Evolutionary conservation across 1,140 invertebrate genomes (phyloP), one percentile per base, ranked within the genome.

Genomic region (Amyelois transitella): DNA sequence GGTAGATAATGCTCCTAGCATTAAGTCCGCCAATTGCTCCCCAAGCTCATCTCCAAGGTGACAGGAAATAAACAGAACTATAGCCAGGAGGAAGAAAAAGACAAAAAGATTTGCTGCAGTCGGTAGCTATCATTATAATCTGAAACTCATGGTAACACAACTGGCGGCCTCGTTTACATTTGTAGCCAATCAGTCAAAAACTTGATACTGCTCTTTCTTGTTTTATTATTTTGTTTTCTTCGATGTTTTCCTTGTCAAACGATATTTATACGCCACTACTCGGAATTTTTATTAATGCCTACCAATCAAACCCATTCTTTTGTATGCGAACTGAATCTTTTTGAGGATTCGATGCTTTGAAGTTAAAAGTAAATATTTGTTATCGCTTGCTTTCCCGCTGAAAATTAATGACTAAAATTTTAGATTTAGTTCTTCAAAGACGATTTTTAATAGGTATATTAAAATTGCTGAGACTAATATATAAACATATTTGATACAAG

Each of bases 111-210:
- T n/a, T n/a, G n/a, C n/a, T n/a, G n/a, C n/a, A n/a, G n/a, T n/a
- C n/a, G n/a, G n/a, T n/a, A n/a, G n/a, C n/a, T n/a, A n/a, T n/a
- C n/a, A n/a, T n/a, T n/a, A n/a, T n/a, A n/a, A n/a, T n/a, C n/a
- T n/a, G n/a, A n/a, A n/a, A n/a, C n/a, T n/a, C n/a, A n/a, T n/a
- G n/a, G n/a, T n/a, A n/a, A 14, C 1, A 32, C 3, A 38, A 38
- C 32, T 38, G 12, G 18, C 45, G n/a, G 20, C 2, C 43, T 45
- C 24, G 51, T 55, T 61, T 60, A 32, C 58, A 55, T 69, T 60
- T 61, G 53, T 52, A 45, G 60, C 56, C 62, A 63, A 67, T 69
- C 70, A 61, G 62, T 69, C 66, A 72, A 67, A 69, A 69, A 62
- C 52, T 65, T 60, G 18, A 12, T 43, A 19, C 24, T 58, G 38